Evolutionary conservation across 2,113 vertebrate genomes (phyloP).

Genomic region (Eupsittula cactorum): DNA sequence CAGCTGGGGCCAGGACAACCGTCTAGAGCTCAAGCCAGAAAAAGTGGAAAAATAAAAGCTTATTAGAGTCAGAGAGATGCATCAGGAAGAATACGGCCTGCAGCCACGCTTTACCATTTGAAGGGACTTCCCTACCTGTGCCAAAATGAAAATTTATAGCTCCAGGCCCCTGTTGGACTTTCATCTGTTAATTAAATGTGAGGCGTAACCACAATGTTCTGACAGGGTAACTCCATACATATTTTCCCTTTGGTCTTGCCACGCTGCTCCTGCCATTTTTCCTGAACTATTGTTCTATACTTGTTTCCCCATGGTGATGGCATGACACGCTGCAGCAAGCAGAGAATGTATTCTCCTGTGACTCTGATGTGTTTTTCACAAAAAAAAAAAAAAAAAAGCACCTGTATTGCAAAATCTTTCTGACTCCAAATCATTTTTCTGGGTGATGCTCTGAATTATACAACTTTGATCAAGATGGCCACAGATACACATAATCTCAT

Average conservation of each 20-base stretch:
- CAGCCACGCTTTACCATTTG: neutral
- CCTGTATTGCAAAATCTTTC: neutral
- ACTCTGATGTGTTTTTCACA: neutral
- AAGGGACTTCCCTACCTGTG: neutral
- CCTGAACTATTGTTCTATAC: neutral
- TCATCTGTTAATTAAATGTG: neutral
- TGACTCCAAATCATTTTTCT: neutral
- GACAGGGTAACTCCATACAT: neutral
- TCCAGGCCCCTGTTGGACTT: neutral
- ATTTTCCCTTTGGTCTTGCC: neutral
- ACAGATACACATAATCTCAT: neutral
- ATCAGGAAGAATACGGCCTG: neutral
- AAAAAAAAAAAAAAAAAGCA: neutral
- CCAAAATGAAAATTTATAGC: slow-evolving; percentile 12
- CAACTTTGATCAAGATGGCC: neutral
- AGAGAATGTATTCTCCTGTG: neutral
- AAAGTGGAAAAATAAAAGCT: neutral
- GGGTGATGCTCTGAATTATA: neutral
- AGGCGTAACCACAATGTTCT: neutral
- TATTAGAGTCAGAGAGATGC: neutral
- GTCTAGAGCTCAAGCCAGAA: neutral
- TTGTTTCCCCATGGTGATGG: neutral
- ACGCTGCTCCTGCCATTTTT: neutral
- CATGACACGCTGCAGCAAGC: neutral
- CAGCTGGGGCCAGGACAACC: neutral